Percentiles rank a stretch among this genome's conserved stretches.
Conservation (phyloP, 2,888 invertebrate genomes). For the Subacronicta megacephala region DNA sequence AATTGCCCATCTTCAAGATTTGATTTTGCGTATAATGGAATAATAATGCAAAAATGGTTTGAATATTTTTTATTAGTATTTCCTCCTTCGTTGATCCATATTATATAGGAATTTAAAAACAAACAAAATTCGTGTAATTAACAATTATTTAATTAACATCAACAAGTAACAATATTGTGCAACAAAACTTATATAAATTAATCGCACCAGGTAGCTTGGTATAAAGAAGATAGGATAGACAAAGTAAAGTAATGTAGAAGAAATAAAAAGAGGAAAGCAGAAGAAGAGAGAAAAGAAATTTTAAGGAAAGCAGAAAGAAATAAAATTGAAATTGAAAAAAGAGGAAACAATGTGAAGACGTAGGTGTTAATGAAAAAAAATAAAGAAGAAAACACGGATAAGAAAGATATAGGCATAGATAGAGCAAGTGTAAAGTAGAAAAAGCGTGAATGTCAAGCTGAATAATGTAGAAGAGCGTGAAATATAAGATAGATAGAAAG, state of each 20-base stretch:
- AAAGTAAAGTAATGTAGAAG: constrained; percentile 4
- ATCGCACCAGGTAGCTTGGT: constrained; percentile 75
- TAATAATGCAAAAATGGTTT: constrained; percentile 18
- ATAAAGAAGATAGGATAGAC: constrained; percentile 9
- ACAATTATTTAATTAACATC: constrained; percentile 69
- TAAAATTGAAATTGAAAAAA: not conserved
- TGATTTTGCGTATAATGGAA: constrained; percentile 1
- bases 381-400: not conserved
- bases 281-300: constrained; percentile 9
- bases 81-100: constrained; percentile 12
- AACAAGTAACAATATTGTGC: constrained; percentile 67
- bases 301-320: not conserved
- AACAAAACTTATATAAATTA: constrained; percentile 58
- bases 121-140: constrained; percentile 53
- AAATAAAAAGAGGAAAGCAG: constrained; percentile 1
- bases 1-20: no score
- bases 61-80: constrained; percentile 21
- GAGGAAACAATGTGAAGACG: not conserved
- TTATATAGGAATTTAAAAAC: constrained; percentile 53
- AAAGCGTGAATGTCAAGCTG: not conserved
- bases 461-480: no score
- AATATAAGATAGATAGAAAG: no score
- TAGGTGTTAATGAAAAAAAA: not conserved
- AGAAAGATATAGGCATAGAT: not conserved
- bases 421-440: not conserved